A percentile compares a stretch with the other conserved stretches of the same genome.
Conservation (phyloP, 2,888 invertebrate species). For the Coremacera marginata region DNA sequence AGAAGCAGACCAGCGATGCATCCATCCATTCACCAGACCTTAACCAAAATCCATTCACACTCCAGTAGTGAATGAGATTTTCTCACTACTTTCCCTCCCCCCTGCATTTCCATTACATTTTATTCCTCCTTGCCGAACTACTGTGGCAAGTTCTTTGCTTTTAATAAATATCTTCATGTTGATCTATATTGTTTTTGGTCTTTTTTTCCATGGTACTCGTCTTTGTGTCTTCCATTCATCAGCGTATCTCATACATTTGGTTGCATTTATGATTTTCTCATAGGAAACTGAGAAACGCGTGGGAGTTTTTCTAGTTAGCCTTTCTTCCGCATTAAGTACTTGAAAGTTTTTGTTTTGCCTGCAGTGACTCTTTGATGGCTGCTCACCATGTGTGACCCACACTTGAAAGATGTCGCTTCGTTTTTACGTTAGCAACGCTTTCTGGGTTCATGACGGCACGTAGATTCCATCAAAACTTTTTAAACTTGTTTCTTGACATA, state of each 20-base stretch:
- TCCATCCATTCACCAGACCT: background rate
- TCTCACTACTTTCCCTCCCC: background rate
- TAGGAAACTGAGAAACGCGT: constrained; percentile 43
- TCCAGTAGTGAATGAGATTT: constrained; percentile 18
- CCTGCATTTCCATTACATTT: background rate
- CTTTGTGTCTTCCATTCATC: background rate
- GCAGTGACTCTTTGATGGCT: too few relatives aligned
- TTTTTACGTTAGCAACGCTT: too few relatives aligned
- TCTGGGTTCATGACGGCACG: too few relatives aligned
- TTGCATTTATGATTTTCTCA: constrained; percentile 47
- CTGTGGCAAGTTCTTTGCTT: constrained; percentile 13
- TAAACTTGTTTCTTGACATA: too few relatives aligned
- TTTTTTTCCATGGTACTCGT: background rate
- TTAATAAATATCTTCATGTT: background rate
- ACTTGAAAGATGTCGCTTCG: too few relatives aligned
- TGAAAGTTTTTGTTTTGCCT: background rate
- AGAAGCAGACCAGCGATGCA: background rate
- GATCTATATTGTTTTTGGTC: background rate
- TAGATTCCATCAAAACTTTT: too few relatives aligned
- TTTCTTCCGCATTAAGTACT: constrained; percentile 1
- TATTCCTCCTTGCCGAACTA: background rate
- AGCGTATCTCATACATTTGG: background rate
- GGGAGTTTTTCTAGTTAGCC: constrained; percentile 40
- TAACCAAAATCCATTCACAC: constrained; percentile 26
- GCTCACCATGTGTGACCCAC: too few relatives aligned